Base-by-base conservation (phyloP, 1,140 invertebrate genomes). In the Hyles euphorbiae region DNA sequence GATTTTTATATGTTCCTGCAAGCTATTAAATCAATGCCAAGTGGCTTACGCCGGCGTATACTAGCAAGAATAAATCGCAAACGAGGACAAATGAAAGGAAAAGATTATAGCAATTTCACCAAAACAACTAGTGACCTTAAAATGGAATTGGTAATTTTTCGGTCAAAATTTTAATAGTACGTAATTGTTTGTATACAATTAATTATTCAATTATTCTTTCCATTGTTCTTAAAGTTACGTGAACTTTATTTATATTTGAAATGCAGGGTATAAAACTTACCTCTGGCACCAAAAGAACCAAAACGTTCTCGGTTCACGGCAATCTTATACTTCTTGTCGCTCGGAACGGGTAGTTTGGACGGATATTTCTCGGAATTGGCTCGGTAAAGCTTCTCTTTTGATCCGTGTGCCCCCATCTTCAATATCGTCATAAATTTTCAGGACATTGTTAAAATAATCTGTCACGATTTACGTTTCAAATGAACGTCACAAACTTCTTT, bases 331-430 rank as follows among this genome's bases (percentile, higher is more conserved):
- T 89, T 89, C 74, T 90, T 90, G 53, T 90, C 89, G 61, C 68
- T 87, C 11, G 86, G 83, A 47, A 88, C 83, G 11, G 87, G 89
- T 46, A 89, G 68, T 65, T 89, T 89, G 53, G 84, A 82, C 63
- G 86, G 86, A 81, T 83, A 89, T 58, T 89, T 91, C 72, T 91
- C 91, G n/a, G 91, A 91, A 66, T 88, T 90, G 58, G 87, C 88
- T 67, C 91, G 89, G 68, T 90, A 91, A 53, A 93, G 87, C 87
- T 93, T 93, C 81, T 93, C 92, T 83, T 93, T 93, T 51, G 92
- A 93, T 64, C 92, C 92, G 83, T 93, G 91, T 64, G 92, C 92
- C 58, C 92, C 92, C 92, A 93, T 93, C 88, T 87, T 91, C 76
- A 81, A 70, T 48, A 73, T 68, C 72, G 77, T 82, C 81, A 78